Evolutionary conservation across 1,140 invertebrate species (phyloP).

Genomic region (Arion vulgaris): DNA sequence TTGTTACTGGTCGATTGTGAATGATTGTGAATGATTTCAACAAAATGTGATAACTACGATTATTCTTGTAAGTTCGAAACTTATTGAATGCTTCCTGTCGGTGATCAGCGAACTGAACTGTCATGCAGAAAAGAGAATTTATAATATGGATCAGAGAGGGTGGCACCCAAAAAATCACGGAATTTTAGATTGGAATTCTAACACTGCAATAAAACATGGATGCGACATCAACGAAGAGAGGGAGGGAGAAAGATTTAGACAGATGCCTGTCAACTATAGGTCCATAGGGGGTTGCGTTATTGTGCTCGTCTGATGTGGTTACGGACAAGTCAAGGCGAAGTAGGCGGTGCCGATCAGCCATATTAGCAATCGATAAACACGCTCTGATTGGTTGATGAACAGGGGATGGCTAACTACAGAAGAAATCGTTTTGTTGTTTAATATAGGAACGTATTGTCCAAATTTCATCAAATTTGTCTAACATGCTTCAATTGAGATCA

Average conservation of each 20-base stretch:
- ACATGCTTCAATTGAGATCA: slow-evolving; percentile 2
- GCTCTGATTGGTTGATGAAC: slow-evolving; percentile 20
- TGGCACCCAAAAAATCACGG: too few relatives aligned
- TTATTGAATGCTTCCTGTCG: neutral
- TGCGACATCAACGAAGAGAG: neutral
- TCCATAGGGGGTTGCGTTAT: neutral
- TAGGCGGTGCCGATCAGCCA: slow-evolving; percentile 14
- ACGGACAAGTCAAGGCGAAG: neutral
- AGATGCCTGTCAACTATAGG: neutral
- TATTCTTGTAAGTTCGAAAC: too few relatives aligned
- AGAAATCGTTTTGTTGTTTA: neutral
- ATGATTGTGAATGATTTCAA: too few relatives aligned
- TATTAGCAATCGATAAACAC: slow-evolving; percentile 5
- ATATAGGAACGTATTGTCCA: neutral
- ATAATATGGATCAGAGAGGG: slow-evolving; percentile 9
- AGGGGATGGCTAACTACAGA: neutral
- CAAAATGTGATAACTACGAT: too few relatives aligned
- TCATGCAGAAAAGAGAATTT: slow-evolving; percentile 18
- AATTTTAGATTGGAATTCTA: neutral
- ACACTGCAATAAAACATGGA: neutral
- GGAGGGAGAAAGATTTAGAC: neutral
- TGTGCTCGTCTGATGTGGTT: slow-evolving; percentile 13
- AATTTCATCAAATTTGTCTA: slow-evolving; percentile 18
- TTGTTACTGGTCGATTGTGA: too few relatives aligned
- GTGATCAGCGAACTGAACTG: neutral